Evolutionary conservation across 2,797 vertebrate genomes (phyloP), one percentile per base, ranked within the genome.

Genomic region (Pseudochromis fuscus): DNA sequence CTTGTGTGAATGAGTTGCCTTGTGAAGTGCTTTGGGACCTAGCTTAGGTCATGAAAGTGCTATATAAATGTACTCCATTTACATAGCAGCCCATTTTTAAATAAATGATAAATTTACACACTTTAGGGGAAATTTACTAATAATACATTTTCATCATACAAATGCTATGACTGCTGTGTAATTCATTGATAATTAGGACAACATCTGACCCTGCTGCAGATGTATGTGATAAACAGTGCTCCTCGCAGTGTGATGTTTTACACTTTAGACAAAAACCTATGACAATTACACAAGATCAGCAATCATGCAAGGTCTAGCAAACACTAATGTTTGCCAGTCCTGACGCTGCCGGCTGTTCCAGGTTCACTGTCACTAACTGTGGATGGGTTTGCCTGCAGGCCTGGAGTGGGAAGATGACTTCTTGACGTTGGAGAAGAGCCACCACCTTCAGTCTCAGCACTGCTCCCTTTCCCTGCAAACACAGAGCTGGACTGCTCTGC

Each of bases 361-460:
- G 31, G 40, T 38, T 70, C 1, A 1, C 42, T 64, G 37, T 68
- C 21, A 23, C 18, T 78, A 31, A 78, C 11, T 67, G 73, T 73
- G 68, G 23, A 69, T 69, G 53, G 48, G 84, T 82, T 79, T 52
- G 7, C 48, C 58, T 55, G 64, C 86, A 98, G 97, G 95, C 27
- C 94, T 97, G 77, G 96, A 97, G 76, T 98, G 96, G 96, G 97
- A 98, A 0, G 96, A 97, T 35, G 96, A 98, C 87, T 98, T 98
- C 87, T 94, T 94, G 35, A 90, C 92, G 72, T 83, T 96, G 37
- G 95, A 96, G 87, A 92, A 92, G 25, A 93, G 93, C 66, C 91
- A 91, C 18, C 94, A 86, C 44, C 68, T 83, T 72, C 72, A 74
- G 37, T 44, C 94, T 45, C 58, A 51, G 0, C 94, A 91, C 86